Evolutionary conservation across 2,113 vertebrate genomes (phyloP).

Genomic region (Calypte anna): DNA sequence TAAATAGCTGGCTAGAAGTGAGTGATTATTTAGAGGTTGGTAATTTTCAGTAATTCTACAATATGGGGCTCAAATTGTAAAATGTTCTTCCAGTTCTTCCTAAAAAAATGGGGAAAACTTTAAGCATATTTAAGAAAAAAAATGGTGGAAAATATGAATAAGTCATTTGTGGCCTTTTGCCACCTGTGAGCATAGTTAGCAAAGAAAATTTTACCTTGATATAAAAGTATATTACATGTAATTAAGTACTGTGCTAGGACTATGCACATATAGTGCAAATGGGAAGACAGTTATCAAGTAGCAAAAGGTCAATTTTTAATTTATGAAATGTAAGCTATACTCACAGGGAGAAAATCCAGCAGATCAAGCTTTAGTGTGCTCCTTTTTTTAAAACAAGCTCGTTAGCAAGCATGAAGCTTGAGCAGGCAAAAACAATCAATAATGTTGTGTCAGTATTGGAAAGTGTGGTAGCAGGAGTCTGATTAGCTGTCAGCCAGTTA

Average conservation of each 20-base stretch:
- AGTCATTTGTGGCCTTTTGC: background rate
- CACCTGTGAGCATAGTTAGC: background rate
- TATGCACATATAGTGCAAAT: background rate
- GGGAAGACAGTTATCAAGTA: background rate
- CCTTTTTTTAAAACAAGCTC: background rate
- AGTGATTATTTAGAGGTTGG: background rate
- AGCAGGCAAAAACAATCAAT: background rate
- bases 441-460: background rate
- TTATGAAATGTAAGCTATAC: background rate
- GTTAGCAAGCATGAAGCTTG: background rate
- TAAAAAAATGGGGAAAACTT: accelerated
- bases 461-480: background rate
- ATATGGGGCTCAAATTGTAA: background rate
- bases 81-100: background rate
- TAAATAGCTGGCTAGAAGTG: background rate
- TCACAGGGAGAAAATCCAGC: background rate
- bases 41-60: background rate
- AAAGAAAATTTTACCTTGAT: background rate
- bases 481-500: background rate
- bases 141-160: background rate
- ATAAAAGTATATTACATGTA: background rate
- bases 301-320: background rate
- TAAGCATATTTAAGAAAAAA: background rate
- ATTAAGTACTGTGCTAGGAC: background rate
- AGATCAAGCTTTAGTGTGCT: background rate